A percentile compares a stretch with the other conserved stretches of the same genome.
Evolutionary conservation across 2,113 vertebrate genomes (phyloP).

Genomic region (Halcyon malimbica): DNA sequence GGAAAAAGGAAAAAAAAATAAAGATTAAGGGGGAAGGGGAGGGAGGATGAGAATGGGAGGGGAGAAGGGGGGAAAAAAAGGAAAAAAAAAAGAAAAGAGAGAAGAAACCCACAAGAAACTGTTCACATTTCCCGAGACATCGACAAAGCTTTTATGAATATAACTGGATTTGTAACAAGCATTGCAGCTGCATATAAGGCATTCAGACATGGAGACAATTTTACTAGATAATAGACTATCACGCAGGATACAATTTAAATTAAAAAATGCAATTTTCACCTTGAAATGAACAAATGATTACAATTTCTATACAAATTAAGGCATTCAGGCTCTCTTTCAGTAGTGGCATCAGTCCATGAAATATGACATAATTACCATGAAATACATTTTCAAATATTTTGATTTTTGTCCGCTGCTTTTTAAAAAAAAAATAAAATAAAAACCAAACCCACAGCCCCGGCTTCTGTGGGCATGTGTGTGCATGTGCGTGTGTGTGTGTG

Average conservation of each 20-base stretch:
- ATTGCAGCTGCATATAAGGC: constrained; percentile 89
- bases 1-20: constrained; percentile 24
- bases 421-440: constrained; percentile 75
- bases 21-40: neutral
- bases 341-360: constrained; percentile 97
- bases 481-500: neutral
- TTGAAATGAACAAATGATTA: constrained; percentile 99
- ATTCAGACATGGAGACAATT: constrained; percentile 98
- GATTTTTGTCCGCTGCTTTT: constrained; percentile 95
- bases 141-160: constrained; percentile 93
- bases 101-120: constrained; percentile 64
- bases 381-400: constrained; percentile 99
- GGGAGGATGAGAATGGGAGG: neutral
- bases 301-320: constrained; percentile 99
- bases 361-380: constrained; percentile 99
- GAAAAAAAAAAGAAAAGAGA: neutral
- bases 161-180: constrained; percentile 94
- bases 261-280: constrained; percentile 99
- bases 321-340: constrained; percentile 99
- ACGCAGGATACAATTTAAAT: constrained; percentile 99
- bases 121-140: constrained; percentile 86
- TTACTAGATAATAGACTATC: constrained; percentile 99
- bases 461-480: constrained; percentile 78
- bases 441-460: constrained; percentile 67
- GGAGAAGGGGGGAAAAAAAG: neutral